Evolutionary conservation across 2,797 vertebrate genomes (phyloP), one percentile per base, ranked within the genome.

Genomic region (Aplochiton taeniatus): DNA sequence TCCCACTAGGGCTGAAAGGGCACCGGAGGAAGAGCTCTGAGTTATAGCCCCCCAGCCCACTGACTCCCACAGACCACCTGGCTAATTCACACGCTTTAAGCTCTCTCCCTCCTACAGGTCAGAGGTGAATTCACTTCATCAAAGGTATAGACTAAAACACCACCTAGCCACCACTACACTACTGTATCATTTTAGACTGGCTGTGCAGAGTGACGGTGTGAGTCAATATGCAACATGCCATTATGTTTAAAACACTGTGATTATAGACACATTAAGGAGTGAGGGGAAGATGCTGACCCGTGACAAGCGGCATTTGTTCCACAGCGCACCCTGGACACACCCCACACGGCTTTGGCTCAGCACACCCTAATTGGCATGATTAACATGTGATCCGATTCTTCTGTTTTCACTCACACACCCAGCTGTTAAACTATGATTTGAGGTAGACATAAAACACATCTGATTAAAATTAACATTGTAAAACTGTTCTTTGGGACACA

Each of bases 1-100:
- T 66, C 73, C 63, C 45, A 65, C 9, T 18, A 61, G 54, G 78
- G 78, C 74, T 72, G 62, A 88, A 89, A 89, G 88, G 87, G 76
- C 88, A 85, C 43, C 1, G 20, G 66, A 80, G 79, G 76, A 81
- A 9, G 67, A 72, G 58, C 71, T 78, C 55, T 72, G 79, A 82
- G 66, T 76, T 72, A 69, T 59, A 70, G 70, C 74, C 61, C 70
- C 65, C 54, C 71, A 11, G 18, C 42, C 16, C 44, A 46, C 50
- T 17, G n/a, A n/a, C 17, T 4, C 43, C 44, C 43, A 4, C 56
- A 59, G 11, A 19, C 10, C 6, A 6, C 57, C 53, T 50, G 31
- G 58, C 58, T 69, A 18, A 57, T 62, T 61, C 58, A 49, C 20
- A 54, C 46, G 10, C 46, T 13, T 13, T 1, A 10, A 47, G 10